Percentiles rank a stretch among this genome's conserved stretches.
Evolutionary conservation across 2,113 vertebrate species (phyloP).

Genomic region (Periophthalmodon schlosseri): DNA sequence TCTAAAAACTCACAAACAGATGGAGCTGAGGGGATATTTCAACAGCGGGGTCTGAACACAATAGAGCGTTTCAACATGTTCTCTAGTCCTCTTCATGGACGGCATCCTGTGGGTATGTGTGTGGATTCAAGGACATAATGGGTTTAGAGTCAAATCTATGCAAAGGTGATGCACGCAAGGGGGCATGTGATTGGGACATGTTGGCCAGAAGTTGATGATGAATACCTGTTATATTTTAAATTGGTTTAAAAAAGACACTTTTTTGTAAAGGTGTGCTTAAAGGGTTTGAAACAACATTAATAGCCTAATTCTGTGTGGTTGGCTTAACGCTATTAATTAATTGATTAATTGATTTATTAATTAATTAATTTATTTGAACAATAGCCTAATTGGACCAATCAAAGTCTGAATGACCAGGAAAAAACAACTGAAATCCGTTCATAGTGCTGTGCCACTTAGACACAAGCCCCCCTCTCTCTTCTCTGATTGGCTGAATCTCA

Average conservation of each 20-base stretch:
- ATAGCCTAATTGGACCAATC: background rate
- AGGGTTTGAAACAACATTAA: no score
- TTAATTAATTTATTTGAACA: no score
- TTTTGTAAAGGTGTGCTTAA: no score
- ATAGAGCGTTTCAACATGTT: conserved; percentile 19
- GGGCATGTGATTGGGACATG: background rate
- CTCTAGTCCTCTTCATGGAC: background rate
- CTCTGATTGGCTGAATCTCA: conserved; percentile 47
- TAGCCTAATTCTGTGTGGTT: no score
- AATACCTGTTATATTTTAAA: background rate
- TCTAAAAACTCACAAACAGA: conserved; percentile 18
- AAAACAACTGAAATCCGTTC: background rate
- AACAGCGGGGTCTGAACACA: conserved; percentile 16
- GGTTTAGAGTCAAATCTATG: background rate
- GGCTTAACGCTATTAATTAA: no score
- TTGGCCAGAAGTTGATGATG: background rate
- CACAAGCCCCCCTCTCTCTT: background rate
- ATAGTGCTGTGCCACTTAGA: background rate
- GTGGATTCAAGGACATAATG: background rate
- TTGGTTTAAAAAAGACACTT: no score
- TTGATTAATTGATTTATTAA: no score
- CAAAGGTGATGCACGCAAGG: background rate
- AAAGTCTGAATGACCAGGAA: background rate
- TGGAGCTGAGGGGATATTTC: conserved; percentile 27
- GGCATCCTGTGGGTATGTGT: conserved; percentile 5